These are phyloP conservation scores for Latrodectus elegans DNA, from an alignment of 2,888 invertebrate genomes.

Conservation along the genomic window DNA sequence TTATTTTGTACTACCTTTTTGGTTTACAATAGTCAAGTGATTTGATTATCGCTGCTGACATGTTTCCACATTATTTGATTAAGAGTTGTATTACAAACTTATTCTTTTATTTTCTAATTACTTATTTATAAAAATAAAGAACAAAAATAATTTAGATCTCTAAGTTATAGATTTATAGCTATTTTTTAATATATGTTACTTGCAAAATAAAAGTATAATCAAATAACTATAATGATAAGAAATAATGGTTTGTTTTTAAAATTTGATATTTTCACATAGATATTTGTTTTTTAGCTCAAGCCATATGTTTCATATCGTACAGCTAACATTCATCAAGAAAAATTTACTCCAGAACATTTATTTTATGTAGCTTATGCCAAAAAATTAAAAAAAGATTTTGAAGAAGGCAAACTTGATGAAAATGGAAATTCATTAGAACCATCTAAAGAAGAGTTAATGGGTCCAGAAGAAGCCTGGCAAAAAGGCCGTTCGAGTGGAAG, in stretches of 20 bases:
- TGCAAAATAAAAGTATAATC: not conserved
- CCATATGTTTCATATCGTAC: constrained; percentile 95
- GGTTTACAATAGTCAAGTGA: too few species aligned
- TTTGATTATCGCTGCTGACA: too few species aligned
- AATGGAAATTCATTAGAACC: constrained; percentile 84
- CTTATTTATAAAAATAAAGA: not conserved
- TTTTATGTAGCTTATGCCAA: constrained; percentile 69
- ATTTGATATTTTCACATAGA: not conserved
- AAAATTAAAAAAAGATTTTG: constrained; percentile 69
- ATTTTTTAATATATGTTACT: not conserved
- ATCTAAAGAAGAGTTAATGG: constrained; percentile 82
- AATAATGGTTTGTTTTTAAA: not conserved
- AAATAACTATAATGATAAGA: not conserved
- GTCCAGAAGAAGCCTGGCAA: constrained; percentile 82
- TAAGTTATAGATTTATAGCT: not conserved
- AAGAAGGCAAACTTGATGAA: constrained; percentile 81
- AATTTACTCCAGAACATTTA: constrained; percentile 84
- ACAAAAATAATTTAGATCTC: not conserved
- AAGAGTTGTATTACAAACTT: too few species aligned
- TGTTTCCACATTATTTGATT: too few species aligned
- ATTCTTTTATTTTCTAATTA: not conserved
- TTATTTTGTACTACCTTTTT: too few species aligned
- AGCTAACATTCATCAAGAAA: constrained; percentile 83
- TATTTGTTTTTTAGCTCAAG: constrained; percentile 81
- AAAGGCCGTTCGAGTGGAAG: constrained; percentile 85